These are phyloP conservation scores for Philereme vetulata DNA, from an alignment of 2,888 invertebrate genomes.

Conservation along the genomic window DNA sequence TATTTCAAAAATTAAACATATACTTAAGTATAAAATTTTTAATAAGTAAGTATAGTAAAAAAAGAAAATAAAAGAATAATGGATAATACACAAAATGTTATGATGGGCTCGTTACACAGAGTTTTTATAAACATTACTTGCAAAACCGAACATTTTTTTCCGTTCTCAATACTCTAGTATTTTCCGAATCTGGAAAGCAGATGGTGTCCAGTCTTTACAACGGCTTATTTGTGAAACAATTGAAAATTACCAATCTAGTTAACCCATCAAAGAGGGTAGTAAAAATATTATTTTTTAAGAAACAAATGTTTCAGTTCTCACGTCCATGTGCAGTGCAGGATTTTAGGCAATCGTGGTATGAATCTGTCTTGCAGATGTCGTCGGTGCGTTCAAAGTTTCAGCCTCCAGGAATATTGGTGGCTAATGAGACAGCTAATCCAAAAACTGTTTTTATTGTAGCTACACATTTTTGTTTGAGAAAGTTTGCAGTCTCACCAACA, in stretches of 20 bases:
- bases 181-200: constrained; percentile 29
- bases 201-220: constrained; percentile 50
- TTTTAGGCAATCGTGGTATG: constrained; percentile 68
- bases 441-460: constrained; percentile 6
- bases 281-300: constrained; percentile 57
- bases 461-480: constrained; percentile 3
- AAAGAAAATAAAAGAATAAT: no score
- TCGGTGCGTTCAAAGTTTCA: constrained; percentile 63
- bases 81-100: no score
- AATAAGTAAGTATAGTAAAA: no score
- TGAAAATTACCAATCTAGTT: constrained; percentile 33
- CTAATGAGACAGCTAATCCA: constrained; percentile 27
- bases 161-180: constrained; percentile 22
- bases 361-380: constrained; percentile 78
- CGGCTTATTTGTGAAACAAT: constrained; percentile 53
- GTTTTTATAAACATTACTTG: constrained; percentile 3
- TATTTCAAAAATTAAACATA: no score
- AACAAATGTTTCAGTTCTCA: constrained; percentile 71
- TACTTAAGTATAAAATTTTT: no score
- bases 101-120: no score
- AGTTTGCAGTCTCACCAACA: background rate
- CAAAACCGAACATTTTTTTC: constrained; percentile 1
- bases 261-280: constrained; percentile 41
- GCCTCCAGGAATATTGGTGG: constrained; percentile 63
- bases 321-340: constrained; percentile 75